phyloP scores from a whole-genome alignment of 1,140 invertebrate species.

The Diachasma alloeum region DNA sequence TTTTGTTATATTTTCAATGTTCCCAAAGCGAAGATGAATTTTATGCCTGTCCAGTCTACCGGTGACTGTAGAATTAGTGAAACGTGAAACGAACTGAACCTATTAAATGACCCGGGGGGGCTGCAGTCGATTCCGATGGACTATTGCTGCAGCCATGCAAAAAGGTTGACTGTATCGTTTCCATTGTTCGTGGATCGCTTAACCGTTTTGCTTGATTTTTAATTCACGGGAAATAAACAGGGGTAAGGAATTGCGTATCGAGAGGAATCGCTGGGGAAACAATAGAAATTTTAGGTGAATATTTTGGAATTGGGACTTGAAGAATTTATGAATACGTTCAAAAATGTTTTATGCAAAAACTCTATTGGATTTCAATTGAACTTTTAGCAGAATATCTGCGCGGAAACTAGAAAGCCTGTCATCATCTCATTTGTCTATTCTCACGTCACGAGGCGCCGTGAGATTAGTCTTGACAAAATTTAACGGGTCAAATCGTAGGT shows the following conservation, averaged over 20 bases:
- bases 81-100: slow-evolving; percentile 32
- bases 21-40: slow-evolving; percentile 29
- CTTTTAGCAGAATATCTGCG: too few relatives aligned
- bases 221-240: too few relatives aligned
- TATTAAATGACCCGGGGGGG: slow-evolving; percentile 21
- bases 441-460: too few relatives aligned
- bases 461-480: background rate
- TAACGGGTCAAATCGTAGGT: background rate
- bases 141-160: background rate
- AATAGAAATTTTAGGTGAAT: too few relatives aligned
- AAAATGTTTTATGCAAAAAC: too few relatives aligned
- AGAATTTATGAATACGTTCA: too few relatives aligned
- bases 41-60: slow-evolving; percentile 18
- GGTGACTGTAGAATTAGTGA: slow-evolving; percentile 27
- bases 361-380: too few relatives aligned
- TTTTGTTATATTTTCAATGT: background rate
- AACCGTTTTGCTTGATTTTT: background rate
- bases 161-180: background rate
- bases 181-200: background rate
- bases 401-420: too few relatives aligned
- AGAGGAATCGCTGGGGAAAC: too few relatives aligned
- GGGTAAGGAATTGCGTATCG: too few relatives aligned
- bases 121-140: background rate
- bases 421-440: too few relatives aligned
- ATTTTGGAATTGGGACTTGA: too few relatives aligned